phyloP scores from a whole-genome alignment of 2,888 invertebrate genomes.

The Protophormia terraenovae region DNA sequence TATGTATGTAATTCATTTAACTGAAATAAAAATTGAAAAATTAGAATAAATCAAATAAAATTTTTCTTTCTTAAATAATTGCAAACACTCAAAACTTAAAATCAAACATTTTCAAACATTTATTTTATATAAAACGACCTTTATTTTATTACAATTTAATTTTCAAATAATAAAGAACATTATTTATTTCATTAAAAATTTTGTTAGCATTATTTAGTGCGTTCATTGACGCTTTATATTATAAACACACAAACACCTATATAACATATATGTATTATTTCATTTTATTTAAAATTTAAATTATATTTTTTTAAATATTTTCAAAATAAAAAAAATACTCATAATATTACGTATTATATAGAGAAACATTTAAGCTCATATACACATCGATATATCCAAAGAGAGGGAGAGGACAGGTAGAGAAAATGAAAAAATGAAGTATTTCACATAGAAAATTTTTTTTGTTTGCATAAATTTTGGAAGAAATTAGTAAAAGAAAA shows the following conservation, averaged over 20 bases:
- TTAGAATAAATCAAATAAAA: too few relatives aligned
- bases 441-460: constrained; percentile 24
- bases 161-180: background rate
- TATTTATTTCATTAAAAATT: constrained; percentile 26
- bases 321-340: background rate
- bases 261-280: too few relatives aligned
- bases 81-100: background rate
- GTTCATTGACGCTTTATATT: constrained; percentile 42
- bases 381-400: background rate
- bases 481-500: background rate
- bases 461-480: background rate
- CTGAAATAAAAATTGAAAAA: too few relatives aligned
- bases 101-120: background rate
- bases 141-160: constrained; percentile 8
- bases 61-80: too few relatives aligned
- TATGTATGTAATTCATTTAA: too few relatives aligned
- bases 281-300: background rate
- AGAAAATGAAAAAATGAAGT: background rate
- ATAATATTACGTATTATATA: constrained; percentile 6
- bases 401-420: background rate
- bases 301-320: background rate
- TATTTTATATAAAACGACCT: constrained; percentile 2
- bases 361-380: background rate
- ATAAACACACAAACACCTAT: background rate
- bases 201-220: constrained; percentile 17